Evolutionary conservation across 2,113 vertebrate genomes (phyloP), one percentile per base, ranked within the genome.

Genomic region (Hemicordylus capensis): DNA sequence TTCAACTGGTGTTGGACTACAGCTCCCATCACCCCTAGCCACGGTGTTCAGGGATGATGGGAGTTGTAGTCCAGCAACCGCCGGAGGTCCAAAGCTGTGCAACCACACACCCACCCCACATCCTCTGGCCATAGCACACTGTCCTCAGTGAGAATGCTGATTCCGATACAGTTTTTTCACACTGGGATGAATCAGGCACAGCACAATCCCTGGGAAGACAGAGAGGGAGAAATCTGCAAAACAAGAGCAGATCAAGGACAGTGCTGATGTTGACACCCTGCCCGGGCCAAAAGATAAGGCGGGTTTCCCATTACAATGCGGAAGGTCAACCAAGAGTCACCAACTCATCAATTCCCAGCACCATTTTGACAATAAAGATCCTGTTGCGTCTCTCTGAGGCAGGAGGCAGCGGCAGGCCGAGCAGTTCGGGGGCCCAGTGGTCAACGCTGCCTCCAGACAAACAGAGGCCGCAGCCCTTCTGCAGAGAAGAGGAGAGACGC

Each of bases 401-500:
- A 91, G 89, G 92, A 91, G 87, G 44, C 91, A 88, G n/a, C n/a
- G n/a, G 92, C 91, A 93, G 90, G 73, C 69, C 81, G 1, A 3
- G 59, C 2, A 67, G 66, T 79, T 3, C 83, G n/a, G 82, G 85
- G 78, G 42, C 70, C 91, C 90, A 92, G 89, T 72, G 66, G 75
- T 63, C 0, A 0, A 61, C 58, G 76, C 48, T 0, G 0, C 81
- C 89, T 87, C 20, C 81, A 86, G 72, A 78, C 48, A 80, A 83
- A 63, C 76, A 69, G 0, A 54, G 1, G 3, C 76, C 4, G 83
- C 34, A 54, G 82, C 54, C 83, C 83, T 34, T 77, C 0, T 28
- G 26, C 19, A 0, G 66, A 75, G 34, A 51, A 12, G 12, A 12
- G 12, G 48, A 51, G 48, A 51, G 48, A 51, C 48, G 12, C n/a